These are phyloP conservation scores for Kryptopterus vitreolus DNA, from an alignment of 2,797 vertebrate species.

Conservation along the genomic window DNA sequence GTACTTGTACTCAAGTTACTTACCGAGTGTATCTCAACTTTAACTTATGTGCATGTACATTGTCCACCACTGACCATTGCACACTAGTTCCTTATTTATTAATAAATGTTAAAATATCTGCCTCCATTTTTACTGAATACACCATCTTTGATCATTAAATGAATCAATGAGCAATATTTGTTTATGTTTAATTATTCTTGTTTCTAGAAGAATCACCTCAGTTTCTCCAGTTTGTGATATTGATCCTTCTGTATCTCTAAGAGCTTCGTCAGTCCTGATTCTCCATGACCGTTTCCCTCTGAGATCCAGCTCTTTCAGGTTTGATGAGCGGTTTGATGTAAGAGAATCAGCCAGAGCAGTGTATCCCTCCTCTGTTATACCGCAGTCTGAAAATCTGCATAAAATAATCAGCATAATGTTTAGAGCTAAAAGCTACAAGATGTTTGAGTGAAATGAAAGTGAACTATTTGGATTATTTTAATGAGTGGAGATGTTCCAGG, in stretches of 20 bases:
- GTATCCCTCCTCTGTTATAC: constrained; percentile 6
- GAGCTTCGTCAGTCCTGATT: background rate
- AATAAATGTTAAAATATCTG: too few species aligned
- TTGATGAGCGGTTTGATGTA: background rate
- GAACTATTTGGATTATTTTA: too few species aligned
- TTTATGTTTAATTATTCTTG: background rate
- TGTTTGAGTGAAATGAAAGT: too few species aligned
- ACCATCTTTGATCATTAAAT: background rate
- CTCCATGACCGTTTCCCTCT: background rate
- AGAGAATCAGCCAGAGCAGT: background rate
- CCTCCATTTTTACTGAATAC: too few species aligned
- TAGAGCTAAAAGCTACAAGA: background rate
- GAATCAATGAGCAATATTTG: background rate
- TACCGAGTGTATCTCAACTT: too few species aligned
- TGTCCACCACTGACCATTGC: too few species aligned
- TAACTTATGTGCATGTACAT: too few species aligned
- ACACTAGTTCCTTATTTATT: too few species aligned
- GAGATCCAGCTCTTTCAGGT: background rate
- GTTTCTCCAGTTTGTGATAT: background rate
- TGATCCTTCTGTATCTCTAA: background rate
- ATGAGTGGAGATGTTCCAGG: too few species aligned
- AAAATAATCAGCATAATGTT: background rate
- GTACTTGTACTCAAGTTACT: too few species aligned
- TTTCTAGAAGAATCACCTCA: background rate
- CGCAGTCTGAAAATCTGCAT: background rate